phyloP scores from a whole-genome alignment of 2,113 vertebrate species.

The Perca schrenkii region DNA sequence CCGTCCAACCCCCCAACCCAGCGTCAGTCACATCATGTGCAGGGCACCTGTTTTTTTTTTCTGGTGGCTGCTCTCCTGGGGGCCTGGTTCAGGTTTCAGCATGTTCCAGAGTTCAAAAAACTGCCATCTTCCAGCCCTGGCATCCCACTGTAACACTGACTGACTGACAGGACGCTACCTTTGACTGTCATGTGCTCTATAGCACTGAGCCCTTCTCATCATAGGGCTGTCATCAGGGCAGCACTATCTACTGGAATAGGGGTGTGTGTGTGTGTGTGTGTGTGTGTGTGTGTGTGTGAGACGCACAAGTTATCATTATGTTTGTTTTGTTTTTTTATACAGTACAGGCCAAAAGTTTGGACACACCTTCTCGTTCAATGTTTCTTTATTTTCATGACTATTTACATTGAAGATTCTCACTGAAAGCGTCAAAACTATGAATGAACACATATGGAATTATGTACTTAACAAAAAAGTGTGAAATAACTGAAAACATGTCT shows the following conservation, averaged over 20 bases:
- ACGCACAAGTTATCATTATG: background rate
- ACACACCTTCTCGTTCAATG: too few species aligned
- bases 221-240: slow-evolving; percentile 59
- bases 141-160: slow-evolving; percentile 54
- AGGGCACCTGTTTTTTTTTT: slow-evolving; percentile 67
- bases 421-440: too few species aligned
- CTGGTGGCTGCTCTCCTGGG: slow-evolving; percentile 47
- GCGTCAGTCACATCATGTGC: slow-evolving; percentile 38
- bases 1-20: slow-evolving; percentile 12
- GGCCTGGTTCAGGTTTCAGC: slow-evolving; percentile 70
- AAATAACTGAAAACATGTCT: too few species aligned
- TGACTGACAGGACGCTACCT: slow-evolving; percentile 67
- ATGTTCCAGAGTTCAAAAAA: slow-evolving; percentile 66
- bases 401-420: too few species aligned
- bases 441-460: too few species aligned
- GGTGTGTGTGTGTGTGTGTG: slow-evolving; percentile 17
- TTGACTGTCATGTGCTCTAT: slow-evolving; percentile 67
- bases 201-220: slow-evolving; percentile 62
- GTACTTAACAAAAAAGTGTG: too few species aligned
- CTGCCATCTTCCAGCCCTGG: slow-evolving; percentile 59
- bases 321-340: background rate
- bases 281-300: background rate
- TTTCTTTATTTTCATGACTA: too few species aligned
- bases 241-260: slow-evolving; percentile 26
- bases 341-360: too few species aligned